Percentiles rank a stretch among this genome's conserved stretches.
These are phyloP conservation scores for Guaruba guarouba DNA, from an alignment of 2,113 vertebrate species.

Conservation along the genomic window DNA sequence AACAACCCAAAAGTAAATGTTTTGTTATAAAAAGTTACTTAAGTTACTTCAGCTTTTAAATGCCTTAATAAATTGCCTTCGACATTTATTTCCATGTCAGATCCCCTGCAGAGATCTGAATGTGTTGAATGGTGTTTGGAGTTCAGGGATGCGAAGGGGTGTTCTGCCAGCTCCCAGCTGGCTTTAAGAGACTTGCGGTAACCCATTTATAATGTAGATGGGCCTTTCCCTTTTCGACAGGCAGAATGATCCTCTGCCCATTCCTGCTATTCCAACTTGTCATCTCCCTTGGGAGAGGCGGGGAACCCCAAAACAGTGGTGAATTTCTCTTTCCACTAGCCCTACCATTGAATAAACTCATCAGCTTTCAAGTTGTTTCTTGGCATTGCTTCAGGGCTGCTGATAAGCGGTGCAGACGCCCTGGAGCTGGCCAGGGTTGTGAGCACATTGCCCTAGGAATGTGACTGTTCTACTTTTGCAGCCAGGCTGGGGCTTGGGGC, in stretches of 20 bases:
- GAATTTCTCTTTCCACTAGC: neutral
- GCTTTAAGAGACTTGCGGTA: neutral
- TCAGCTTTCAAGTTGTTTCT: neutral
- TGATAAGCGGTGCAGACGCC: fast-evolving
- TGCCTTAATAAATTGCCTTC: neutral
- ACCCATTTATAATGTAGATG: neutral
- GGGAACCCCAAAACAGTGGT: fast-evolving
- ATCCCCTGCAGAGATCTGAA: neutral
- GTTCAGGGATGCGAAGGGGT: fast-evolving
- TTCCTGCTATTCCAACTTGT: neutral
- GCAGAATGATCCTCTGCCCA: neutral
- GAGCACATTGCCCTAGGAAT: neutral
- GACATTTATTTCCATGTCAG: neutral
- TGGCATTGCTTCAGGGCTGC: neutral
- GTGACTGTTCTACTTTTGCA: neutral
- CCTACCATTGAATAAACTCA: neutral
- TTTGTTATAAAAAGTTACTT: neutral
- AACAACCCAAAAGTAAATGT: neutral
- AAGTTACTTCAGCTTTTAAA: neutral
- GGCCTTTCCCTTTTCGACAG: neutral
- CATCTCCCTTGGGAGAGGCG: neutral
- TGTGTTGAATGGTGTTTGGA: neutral
- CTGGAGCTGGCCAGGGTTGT: neutral
- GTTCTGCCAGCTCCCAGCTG: neutral
- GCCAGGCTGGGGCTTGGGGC: neutral